A percentile compares a stretch with the other conserved stretches of the same genome.
phyloP scores from a whole-genome alignment of 2,113 vertebrate genomes.

The Embiotoca jacksoni region DNA sequence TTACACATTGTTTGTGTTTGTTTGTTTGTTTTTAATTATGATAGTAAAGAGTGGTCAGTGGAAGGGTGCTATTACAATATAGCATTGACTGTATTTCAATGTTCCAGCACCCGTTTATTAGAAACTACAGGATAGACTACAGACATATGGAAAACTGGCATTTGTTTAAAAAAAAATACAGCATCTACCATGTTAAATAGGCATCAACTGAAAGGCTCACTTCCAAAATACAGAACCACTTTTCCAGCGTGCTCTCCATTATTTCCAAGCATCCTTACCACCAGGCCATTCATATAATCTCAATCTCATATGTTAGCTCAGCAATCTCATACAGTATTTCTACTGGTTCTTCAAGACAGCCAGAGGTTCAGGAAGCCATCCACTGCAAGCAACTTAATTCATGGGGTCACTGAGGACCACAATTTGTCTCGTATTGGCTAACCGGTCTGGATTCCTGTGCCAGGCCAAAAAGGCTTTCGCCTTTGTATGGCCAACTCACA shows the following conservation, averaged over 20 bases:
- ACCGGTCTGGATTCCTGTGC: conserved; percentile 53
- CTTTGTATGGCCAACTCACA: conserved; percentile 63
- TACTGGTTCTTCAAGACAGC: conserved; percentile 33
- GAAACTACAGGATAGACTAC: neutral
- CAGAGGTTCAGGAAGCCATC: conserved; percentile 53
- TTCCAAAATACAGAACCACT: conserved; percentile 53
- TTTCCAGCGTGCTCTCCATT: conserved; percentile 59
- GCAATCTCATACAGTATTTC: conserved; percentile 48
- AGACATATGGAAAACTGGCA: neutral
- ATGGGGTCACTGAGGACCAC: conserved; percentile 50
- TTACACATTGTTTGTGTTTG: no score
- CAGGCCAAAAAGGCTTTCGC: conserved; percentile 63
- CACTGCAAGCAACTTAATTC: conserved; percentile 67
- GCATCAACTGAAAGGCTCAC: conserved; percentile 7
- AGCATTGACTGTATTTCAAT: neutral
- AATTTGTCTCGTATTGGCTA: conserved; percentile 63
- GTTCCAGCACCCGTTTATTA: neutral
- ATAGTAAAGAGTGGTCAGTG: no score
- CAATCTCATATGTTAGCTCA: conserved; percentile 62
- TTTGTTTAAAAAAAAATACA: conserved; percentile 15
- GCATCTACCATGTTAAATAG: neutral
- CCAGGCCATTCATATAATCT: conserved; percentile 49
- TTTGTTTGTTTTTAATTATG: no score
- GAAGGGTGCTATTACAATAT: neutral
- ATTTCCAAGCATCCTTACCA: conserved; percentile 42